Conservation (phyloP, 2,113 vertebrate species). For the Bubalus kerabau region DNA sequence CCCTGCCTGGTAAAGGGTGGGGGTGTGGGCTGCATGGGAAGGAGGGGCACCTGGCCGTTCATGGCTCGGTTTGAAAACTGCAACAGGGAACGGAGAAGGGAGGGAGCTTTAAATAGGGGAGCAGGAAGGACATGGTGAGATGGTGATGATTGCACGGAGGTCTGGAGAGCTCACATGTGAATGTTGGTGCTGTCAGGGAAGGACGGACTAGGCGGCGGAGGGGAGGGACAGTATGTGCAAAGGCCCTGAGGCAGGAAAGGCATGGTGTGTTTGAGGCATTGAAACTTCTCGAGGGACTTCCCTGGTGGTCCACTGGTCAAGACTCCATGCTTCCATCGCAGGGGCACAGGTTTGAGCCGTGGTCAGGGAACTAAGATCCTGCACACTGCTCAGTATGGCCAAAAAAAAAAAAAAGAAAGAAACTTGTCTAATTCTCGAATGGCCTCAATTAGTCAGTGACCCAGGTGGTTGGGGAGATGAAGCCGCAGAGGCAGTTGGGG, state of each 20-base stretch:
- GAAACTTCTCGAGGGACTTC: background rate
- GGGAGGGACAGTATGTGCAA: background rate
- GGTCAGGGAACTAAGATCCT: background rate
- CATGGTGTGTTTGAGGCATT: background rate
- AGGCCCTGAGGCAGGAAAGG: background rate
- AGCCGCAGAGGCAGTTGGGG: background rate
- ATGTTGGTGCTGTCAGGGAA: background rate
- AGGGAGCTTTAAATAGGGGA: background rate
- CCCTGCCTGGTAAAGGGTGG: fast-evolving
- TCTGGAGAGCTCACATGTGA: background rate
- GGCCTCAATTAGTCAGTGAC: background rate
- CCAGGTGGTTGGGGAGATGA: fast-evolving
- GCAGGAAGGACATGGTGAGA: background rate
- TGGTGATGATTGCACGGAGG: background rate
- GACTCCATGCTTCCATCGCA: background rate
- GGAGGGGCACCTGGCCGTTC: fast-evolving
- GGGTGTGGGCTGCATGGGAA: fast-evolving
- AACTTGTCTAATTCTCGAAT: background rate
- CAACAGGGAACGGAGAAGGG: fast-evolving
- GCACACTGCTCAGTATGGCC: background rate
- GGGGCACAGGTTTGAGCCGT: background rate
- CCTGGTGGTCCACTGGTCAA: background rate
- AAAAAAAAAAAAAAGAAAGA: background rate
- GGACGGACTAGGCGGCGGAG: fast-evolving
- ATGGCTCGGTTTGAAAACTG: fast-evolving